Base-by-base conservation (phyloP, 2,113 vertebrate species). In the Eclectus roratus region DNA sequence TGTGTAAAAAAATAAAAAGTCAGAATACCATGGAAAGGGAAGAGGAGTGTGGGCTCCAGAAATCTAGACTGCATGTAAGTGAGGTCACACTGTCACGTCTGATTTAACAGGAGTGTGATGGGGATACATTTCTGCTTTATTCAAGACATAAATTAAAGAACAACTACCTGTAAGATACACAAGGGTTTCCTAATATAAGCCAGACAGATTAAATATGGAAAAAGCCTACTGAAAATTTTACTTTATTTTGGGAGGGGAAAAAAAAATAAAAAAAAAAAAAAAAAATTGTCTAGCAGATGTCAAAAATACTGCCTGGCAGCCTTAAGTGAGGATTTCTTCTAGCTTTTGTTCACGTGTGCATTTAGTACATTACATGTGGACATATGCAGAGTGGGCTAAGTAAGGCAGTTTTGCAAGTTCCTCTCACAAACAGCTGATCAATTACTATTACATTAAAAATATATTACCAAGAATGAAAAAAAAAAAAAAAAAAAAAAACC, bases 281-380 rank as follows among this genome's bases (percentile, higher is more conserved):
- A 7, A 85, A 17, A 37, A 71, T 20, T 37, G 14, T 35, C 27
- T 56, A 65, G 24, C 8, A 65, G 23, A 2, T 79, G 5, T 77
- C 44, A 92, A 68, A 92, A 79, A 85, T 5, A 68, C 11, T 20
- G 11, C 17, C 47, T 37, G 6, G 52, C 3, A 64, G 33, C 27
- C 17, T 46, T 56, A 63, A 83, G n/a, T 17, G 29, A 71, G 24
- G 23, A 50, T 24, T 63, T 55, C 50, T 84, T 63, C 69, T 16
- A 41, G 15, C 23, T 53, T 47, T n/a, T 80, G 33, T 49, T 46
- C 5, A 2, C 0, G 0, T 43, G 9, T 16, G 11, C 25, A 44
- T 68, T 77, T 49, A 70, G 14, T 28, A 41, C 16, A 39, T 47
- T 47, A 60, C 6, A 13, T 2, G 5, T 56, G 44, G 39, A 82